These are phyloP conservation scores for Typhlomys cinereus DNA, from an alignment of 2,113 vertebrate species.

Conservation along the genomic window DNA sequence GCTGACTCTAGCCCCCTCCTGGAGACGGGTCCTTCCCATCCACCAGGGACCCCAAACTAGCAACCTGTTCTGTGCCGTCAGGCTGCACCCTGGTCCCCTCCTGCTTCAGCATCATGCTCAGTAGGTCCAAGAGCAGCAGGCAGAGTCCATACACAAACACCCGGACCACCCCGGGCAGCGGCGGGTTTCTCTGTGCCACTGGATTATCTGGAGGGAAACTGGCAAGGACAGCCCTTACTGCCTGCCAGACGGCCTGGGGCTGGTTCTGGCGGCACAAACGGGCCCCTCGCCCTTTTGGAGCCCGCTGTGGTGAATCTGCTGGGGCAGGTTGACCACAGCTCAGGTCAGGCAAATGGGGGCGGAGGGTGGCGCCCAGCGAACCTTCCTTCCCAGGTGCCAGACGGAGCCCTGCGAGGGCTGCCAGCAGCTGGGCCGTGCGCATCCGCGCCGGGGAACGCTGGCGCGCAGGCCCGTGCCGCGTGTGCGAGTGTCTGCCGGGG, in stretches of 20 bases:
- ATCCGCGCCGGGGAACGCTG: constrained; percentile 87
- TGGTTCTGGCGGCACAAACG: background rate
- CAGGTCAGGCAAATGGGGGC: background rate
- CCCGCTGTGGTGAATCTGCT: background rate
- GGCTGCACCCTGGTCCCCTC: background rate
- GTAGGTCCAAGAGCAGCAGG: background rate
- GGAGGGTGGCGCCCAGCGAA: background rate
- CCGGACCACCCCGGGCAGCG: background rate
- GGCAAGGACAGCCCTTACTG: too few species aligned
- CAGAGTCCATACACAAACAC: background rate
- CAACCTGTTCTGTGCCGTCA: background rate
- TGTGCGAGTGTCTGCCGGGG: constrained; percentile 90
- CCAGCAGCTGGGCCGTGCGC: constrained; percentile 82
- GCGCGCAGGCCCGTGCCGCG: constrained; percentile 85
- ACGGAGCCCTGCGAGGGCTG: constrained; percentile 89
- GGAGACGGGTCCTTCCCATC: rapidly evolving
- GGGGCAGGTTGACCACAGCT: background rate
- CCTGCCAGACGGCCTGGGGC: too few species aligned
- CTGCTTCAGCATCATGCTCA: background rate
- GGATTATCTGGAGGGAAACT: background rate
- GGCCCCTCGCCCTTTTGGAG: background rate
- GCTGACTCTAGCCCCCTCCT: background rate
- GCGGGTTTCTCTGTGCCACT: background rate
- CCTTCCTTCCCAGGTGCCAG: constrained; percentile 86
- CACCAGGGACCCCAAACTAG: too few species aligned